phyloP scores from a whole-genome alignment of 2,797 vertebrate species.

The Pseudotriccus pelzelni region DNA sequence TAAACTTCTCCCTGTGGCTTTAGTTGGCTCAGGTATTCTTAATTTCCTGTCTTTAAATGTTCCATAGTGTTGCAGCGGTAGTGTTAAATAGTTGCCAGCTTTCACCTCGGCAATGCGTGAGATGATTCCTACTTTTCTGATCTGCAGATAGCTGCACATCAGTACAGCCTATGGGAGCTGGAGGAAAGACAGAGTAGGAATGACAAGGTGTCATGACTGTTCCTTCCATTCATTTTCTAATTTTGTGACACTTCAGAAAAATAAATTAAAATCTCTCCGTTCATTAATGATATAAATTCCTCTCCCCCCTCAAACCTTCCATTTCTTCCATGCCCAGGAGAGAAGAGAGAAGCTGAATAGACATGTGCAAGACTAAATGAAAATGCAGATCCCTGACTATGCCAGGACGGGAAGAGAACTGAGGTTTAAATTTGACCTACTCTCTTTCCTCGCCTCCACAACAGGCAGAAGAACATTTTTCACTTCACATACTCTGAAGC shows the following conservation, averaged over 20 bases:
- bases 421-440: not conserved
- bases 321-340: not conserved
- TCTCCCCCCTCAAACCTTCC: not conserved
- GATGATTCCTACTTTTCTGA: slow-evolving; percentile 36
- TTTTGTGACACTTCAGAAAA: not conserved
- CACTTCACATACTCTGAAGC: not conserved
- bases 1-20: slow-evolving; percentile 40
- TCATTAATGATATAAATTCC: not conserved
- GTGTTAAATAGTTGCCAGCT: slow-evolving; percentile 47
- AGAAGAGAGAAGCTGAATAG: not conserved
- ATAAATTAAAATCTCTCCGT: not conserved
- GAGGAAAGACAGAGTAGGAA: not conserved
- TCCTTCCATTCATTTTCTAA: slow-evolving; percentile 12
- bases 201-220: not conserved
- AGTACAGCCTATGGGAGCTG: not conserved
- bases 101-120: slow-evolving; percentile 21
- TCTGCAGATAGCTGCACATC: not conserved
- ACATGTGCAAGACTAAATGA: accelerated
- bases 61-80: slow-evolving; percentile 10
- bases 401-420: not conserved
- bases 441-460: not conserved
- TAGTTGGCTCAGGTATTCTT: slow-evolving; percentile 54
- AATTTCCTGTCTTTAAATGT: slow-evolving; percentile 56
- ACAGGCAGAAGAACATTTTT: not conserved
- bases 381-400: not conserved